These are phyloP conservation scores for Lasius platythorax DNA, from an alignment of 2,888 invertebrate species.

Conservation along the genomic window DNA sequence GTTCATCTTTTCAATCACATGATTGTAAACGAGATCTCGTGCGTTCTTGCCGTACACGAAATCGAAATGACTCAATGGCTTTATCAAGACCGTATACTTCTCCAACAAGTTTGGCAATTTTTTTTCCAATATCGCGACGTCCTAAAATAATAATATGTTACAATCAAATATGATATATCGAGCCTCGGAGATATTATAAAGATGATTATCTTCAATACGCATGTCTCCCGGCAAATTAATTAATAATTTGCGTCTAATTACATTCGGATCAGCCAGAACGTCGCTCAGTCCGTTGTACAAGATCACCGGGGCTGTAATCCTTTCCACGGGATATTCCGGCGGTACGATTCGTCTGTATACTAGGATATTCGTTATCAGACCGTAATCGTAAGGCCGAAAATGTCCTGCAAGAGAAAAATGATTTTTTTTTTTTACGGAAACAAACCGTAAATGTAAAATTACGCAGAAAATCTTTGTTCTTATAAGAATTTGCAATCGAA, in stretches of 20 bases:
- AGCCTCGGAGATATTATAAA: neutral
- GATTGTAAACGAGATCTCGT: conserved; percentile 17
- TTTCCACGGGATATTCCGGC: conserved; percentile 86
- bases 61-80: conserved; percentile 35
- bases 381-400: conserved; percentile 74
- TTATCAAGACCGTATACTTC: conserved; percentile 22
- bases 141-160: conserved; percentile 17
- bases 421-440: neutral
- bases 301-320: conserved; percentile 86
- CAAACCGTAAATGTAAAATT: neutral
- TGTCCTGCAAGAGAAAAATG: conserved; percentile 22
- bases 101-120: conserved; percentile 39
- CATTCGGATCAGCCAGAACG: conserved; percentile 83
- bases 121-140: neutral
- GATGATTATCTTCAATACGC: neutral
- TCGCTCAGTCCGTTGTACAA: conserved; percentile 87
- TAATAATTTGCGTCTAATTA: conserved; percentile 5
- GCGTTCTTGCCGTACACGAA: conserved; percentile 10
- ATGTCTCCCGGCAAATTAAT: neutral
- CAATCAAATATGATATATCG: neutral
- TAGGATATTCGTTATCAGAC: conserved; percentile 77
- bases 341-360: conserved; percentile 82
- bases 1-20: conserved; percentile 38
- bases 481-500: neutral
- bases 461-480: too few relatives aligned